Percentiles rank a stretch among this genome's conserved stretches.
phyloP scores from a whole-genome alignment of 2,113 vertebrate genomes.

The Cyprichromis sp. region DNA sequence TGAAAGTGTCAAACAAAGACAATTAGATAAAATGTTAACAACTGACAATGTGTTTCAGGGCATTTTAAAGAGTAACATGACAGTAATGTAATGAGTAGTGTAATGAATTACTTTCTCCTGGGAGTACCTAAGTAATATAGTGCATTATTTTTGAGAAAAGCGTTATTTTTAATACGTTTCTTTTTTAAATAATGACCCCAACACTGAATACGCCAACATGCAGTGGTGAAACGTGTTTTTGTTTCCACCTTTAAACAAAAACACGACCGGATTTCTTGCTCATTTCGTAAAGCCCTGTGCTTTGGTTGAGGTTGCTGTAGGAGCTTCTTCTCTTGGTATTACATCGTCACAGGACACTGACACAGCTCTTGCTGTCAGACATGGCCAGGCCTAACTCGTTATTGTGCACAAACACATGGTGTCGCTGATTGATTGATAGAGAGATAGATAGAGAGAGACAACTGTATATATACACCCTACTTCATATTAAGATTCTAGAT shows the following conservation, averaged over 20 bases:
- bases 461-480: not conserved
- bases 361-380: not conserved
- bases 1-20: not conserved
- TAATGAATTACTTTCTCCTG: not conserved
- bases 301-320: not conserved
- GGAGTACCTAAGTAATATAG: not conserved
- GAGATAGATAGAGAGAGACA: rapidly evolving
- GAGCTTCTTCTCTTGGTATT: not conserved
- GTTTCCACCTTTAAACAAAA: not conserved
- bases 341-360: not conserved
- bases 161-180: rapidly evolving
- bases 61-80: not conserved
- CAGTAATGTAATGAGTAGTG: not conserved
- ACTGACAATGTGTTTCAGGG: not conserved
- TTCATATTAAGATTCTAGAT: not conserved
- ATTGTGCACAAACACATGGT: not conserved
- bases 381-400: not conserved
- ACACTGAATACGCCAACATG: not conserved
- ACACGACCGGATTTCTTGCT: not conserved
- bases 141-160: not conserved
- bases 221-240: not conserved
- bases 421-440: too few species aligned
- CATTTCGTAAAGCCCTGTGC: not conserved
- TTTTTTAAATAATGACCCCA: not conserved
- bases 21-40: not conserved